These are phyloP conservation scores for Turritopsis dohrnii DNA, from an alignment of 30 jellyfish, hydroid and myxozoan species.

Conservation along the genomic window DNA sequence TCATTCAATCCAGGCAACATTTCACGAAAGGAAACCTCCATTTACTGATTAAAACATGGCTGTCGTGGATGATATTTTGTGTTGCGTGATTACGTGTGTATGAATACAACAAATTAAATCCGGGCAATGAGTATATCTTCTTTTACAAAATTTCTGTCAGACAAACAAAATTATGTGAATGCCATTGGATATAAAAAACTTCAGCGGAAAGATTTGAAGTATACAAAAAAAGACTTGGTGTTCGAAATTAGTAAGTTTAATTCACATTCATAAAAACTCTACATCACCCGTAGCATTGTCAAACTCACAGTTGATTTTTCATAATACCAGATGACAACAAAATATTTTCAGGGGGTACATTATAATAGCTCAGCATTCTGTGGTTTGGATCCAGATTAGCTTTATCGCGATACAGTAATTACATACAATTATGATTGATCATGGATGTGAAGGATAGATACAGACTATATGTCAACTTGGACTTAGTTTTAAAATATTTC, in stretches of 20 bases:
- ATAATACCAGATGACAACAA: neutral
- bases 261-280: neutral
- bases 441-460: neutral
- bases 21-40: too few relatives aligned
- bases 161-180: too few relatives aligned
- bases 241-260: neutral
- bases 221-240: neutral
- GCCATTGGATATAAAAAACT: too few relatives aligned
- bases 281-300: neutral
- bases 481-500: neutral
- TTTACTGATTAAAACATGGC: neutral
- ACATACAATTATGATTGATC: neutral
- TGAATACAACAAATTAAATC: neutral
- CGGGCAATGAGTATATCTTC: too few relatives aligned
- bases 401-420: neutral
- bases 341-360: neutral
- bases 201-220: neutral
- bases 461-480: neutral
- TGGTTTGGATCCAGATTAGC: neutral
- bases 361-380: neutral
- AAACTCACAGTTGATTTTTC: neutral
- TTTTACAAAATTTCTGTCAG: too few relatives aligned
- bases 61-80: neutral
- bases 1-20: too few relatives aligned
- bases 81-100: neutral